Base-by-base conservation (phyloP, 2,888 invertebrate species). In the Halictus quadricinctus region DNA sequence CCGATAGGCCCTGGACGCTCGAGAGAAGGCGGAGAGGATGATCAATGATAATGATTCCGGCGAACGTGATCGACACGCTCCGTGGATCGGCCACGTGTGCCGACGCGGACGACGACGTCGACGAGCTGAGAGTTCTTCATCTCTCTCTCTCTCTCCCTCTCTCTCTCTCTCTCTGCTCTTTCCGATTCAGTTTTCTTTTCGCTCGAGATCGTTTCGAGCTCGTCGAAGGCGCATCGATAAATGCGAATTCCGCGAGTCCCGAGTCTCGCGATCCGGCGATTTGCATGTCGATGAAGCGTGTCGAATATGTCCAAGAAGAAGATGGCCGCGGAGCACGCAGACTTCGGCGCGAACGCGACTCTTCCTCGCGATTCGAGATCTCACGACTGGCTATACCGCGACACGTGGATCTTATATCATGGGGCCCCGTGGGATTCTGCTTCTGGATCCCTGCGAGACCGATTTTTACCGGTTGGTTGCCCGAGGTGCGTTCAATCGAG, bases 41-140 rank as follows among this genome's bases (percentile, higher is more conserved):
- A 93, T 93, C 92, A 93, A 93, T 93, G 93, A 93, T 93, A 93
- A 93, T 93, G 93, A 93, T 92, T 91, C 90, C 84, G 87, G 85
- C 79, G 88, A 92, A 91, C 93, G 93, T 93, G 93, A 93, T 93
- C 92, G 93, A 93, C 93, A 92, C 91, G 89, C 89, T 88, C 90
- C 91, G 89, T 90, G 89, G 84, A 88, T 36, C 89, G 83, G 84
- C 90, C 91, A 91, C 92, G 90, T 91, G 91, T 90, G 83, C 88
- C 83, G 66, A 6, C 60, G 25, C 60, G 60, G 69, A 60, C 83
- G 80, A 77, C 69, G 86, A 89, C 87, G 84, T 80, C 75, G 64
- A 76, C 82, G 64, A 15, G 43, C 13, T 36, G n/a, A 25, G 18
- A 15, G 60, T 25, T 25, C 25, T 25, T 66, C 66, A 25, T 73